Percentiles rank a stretch among this genome's conserved stretches.
Conservation (phyloP, 2,113 vertebrate genomes). For the Phalacrocorax brasilianus region DNA sequence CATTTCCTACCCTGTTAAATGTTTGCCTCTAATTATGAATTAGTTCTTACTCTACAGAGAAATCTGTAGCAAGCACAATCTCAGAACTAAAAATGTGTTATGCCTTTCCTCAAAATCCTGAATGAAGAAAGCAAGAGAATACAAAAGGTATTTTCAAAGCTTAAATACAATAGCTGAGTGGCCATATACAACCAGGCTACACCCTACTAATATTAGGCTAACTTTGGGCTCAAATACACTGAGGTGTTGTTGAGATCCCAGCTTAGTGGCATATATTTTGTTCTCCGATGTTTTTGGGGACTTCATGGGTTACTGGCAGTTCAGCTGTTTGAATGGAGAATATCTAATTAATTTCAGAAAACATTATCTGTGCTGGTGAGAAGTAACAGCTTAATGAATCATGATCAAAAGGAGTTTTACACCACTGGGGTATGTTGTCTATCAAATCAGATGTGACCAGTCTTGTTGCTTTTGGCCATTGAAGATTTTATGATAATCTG, state of each 20-base stretch:
- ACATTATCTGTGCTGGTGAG: background rate
- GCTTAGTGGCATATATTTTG: background rate
- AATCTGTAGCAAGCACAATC: background rate
- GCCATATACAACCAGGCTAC: background rate
- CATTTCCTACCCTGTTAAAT: background rate
- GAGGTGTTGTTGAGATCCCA: background rate
- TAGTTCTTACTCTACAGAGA: background rate
- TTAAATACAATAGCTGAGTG: background rate
- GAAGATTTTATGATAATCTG: background rate
- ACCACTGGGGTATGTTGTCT: background rate
- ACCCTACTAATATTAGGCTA: background rate
- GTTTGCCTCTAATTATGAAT: background rate
- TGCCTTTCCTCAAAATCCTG: background rate
- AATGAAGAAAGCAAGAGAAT: background rate
- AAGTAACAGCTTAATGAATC: background rate
- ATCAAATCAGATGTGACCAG: background rate
- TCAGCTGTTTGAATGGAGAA: background rate
- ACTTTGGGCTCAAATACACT: background rate
- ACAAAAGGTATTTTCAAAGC: background rate
- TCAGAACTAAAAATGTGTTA: background rate
- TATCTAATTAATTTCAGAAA: background rate
- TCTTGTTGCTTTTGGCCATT: background rate
- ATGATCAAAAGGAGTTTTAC: background rate
- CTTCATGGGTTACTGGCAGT: background rate
- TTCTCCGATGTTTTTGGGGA: background rate